Base-by-base conservation (phyloP, 1,140 invertebrate genomes). In the Drosophila micromelanica region DNA sequence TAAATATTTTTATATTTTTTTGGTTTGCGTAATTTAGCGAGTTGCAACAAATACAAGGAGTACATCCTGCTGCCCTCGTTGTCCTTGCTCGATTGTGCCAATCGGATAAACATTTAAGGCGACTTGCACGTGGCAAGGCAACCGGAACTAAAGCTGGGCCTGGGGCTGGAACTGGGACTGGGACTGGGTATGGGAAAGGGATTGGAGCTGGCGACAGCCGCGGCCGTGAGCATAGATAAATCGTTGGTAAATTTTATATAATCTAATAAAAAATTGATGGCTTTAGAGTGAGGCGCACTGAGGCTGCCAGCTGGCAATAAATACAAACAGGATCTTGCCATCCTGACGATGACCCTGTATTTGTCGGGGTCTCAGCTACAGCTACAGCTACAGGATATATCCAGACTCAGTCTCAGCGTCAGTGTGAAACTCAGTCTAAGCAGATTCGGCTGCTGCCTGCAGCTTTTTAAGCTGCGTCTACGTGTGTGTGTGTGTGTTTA, bases 181-280 rank as follows among this genome's bases (percentile, higher is more conserved):
- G 62, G 7, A 23, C 3, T 17, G 42, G 13, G 17, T 2, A 7
- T 42, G 56, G 37, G 35, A 42, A 1, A 8, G 23, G 17, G 35
- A 15, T 9, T 32, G 32, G 40, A 42, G 20, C 30, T 48, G 51
- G 42, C 27, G 79, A 78, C 69, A 77, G 49, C 49, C 74, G 65
- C 65, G 54, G 70, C 74, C 75, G 67, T 65, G 67, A 77, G 82
- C 84, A 82, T 87, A 82, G 79, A 87, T 87, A 87, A 87, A 89
- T 87, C 75, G 84, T 82, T 82, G 76, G 79, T 89, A 89, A 89
- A 87, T 87, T 87, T 87, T 89, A 89, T 87, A 89, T 87, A 87
- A 87, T 87, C 82, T 82, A 87, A 87, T 87, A 87, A 89, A 89
- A 87, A 89, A 86, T 87, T 82, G 75, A 86, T 87, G 84, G 84